Conservation (phyloP, 2,888 invertebrate species). For the Ormia ochracea region DNA sequence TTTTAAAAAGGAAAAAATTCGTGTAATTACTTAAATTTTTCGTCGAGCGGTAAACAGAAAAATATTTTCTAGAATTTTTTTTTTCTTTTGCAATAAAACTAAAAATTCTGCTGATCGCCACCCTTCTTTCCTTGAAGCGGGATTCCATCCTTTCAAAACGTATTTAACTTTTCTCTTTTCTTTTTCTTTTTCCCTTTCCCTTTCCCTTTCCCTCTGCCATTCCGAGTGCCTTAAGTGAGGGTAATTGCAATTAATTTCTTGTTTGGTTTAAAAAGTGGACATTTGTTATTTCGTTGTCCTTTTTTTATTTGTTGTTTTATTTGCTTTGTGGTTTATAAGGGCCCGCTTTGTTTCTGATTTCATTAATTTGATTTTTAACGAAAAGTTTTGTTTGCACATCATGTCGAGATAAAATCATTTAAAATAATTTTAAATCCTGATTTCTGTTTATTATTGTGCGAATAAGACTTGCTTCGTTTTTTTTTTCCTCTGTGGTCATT, state of each 20-base stretch:
- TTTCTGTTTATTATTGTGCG: slow-evolving; percentile 24
- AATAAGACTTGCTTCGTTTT: not conserved
- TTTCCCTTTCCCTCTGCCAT: not conserved
- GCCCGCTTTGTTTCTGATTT: slow-evolving; percentile 34
- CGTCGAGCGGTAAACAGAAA: not conserved
- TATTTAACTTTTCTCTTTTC: slow-evolving; percentile 31
- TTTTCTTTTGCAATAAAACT: slow-evolving; percentile 14
- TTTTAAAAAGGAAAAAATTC: slow-evolving; percentile 29
- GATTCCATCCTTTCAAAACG: not conserved
- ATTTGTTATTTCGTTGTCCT: slow-evolving; percentile 64
- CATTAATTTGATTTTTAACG: slow-evolving; percentile 58
- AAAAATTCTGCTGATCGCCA: slow-evolving; percentile 20
- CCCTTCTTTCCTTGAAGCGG: not conserved
- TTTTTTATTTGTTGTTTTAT: slow-evolving; percentile 52
- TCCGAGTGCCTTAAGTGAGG: slow-evolving; percentile 64
- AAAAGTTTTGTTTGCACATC: slow-evolving; percentile 51
- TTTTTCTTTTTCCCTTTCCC: slow-evolving; percentile 32
- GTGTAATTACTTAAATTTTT: slow-evolving; percentile 37
- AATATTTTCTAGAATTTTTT: slow-evolving; percentile 4
- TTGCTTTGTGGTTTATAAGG: slow-evolving; percentile 59
- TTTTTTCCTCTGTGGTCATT: slow-evolving; percentile 37
- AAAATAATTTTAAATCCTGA: slow-evolving; percentile 38
- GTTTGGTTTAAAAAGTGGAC: slow-evolving; percentile 64
- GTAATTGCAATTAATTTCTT: slow-evolving; percentile 67
- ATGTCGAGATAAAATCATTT: slow-evolving; percentile 47